Evolutionary conservation across 2,113 vertebrate genomes (phyloP), one percentile per base, ranked within the genome.

Genomic region (Gnathonemus echidnorhynchus): DNA sequence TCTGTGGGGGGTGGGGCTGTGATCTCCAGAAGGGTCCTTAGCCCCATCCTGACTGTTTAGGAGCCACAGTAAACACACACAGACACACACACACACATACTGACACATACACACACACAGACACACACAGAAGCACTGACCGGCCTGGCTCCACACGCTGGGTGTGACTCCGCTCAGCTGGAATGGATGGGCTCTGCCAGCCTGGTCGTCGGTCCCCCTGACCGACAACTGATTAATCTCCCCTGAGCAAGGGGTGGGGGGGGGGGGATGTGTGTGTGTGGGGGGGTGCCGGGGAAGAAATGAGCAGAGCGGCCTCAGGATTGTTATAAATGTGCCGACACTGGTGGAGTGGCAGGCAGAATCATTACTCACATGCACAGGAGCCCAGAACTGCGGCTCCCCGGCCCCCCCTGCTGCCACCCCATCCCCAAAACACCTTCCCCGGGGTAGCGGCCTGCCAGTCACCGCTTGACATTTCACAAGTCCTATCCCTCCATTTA

Each of bases 341-440:
- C 92, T 91, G 92, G 88, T 66, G 84, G 92, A 91, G 93, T 94
- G 94, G 95, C 94, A 94, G 94, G 83, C 93, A 92, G 94, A 94
- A 93, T 95, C 94, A 95, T 96, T 95, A 96, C 94, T 96, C 95
- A 95, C 94, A 94, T 86, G 93, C 93, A 95, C 93, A 93, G 93
- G 94, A 94, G 94, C 93, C 94, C 91, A 46, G 92, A 93, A 91
- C 93, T 86, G 89, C 92, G 93, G 90, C 92, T 92, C 91, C 92
- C 93, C 92, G 56, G 92, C 91, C 90, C 93, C 93, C 91, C 91
- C 91, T 89, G 90, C 88, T 9, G 17, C 84, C 88, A 2, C 39
- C 17, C 15, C 50, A 85, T 85, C 92, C 17, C 90, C 46, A n/a
- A 77, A 90, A 58, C 56, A 58, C 77, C 85, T 50, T 86, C 13